phyloP scores from a whole-genome alignment of 2,797 vertebrate species.

The Sandelia bainsii region DNA sequence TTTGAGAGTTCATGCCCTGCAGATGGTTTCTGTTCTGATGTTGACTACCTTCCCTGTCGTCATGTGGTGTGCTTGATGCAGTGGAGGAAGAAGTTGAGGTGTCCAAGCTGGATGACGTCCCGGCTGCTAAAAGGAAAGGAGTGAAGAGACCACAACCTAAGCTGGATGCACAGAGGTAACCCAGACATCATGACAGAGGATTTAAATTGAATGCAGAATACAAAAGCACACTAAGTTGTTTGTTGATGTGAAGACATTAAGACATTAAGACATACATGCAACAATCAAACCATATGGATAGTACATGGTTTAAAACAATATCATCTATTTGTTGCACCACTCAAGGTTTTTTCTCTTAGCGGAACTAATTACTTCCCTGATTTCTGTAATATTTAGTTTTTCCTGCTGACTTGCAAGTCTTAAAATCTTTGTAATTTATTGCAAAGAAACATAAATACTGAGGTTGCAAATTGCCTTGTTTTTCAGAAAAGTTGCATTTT shows the following conservation, averaged over 20 bases:
- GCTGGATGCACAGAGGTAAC: slow-evolving; percentile 93
- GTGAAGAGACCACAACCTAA: slow-evolving; percentile 91
- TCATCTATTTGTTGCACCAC: not conserved
- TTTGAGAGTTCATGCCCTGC: not conserved
- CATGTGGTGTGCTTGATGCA: slow-evolving; percentile 22
- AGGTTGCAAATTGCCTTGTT: not conserved
- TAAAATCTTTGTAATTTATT: not conserved
- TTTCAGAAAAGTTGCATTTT: not conserved
- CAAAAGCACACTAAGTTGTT: not conserved
- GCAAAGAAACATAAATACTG: not conserved
- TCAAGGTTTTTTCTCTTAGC: not conserved
- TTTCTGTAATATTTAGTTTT: not conserved
- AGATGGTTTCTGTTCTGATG: not conserved
- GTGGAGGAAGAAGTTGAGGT: slow-evolving; percentile 76
- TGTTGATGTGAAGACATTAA: not conserved
- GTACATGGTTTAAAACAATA: not conserved
- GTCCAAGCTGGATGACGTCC: slow-evolving; percentile 85
- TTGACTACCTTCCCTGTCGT: not conserved
- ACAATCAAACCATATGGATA: not conserved
- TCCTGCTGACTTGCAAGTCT: not conserved
- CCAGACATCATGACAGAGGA: not conserved
- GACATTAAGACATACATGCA: not conserved
- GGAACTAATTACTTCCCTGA: not conserved
- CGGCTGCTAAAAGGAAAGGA: slow-evolving; percentile 81
- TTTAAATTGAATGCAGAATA: not conserved